phyloP scores from a whole-genome alignment of 1,140 invertebrate genomes.

The Aphelinus certus region DNA sequence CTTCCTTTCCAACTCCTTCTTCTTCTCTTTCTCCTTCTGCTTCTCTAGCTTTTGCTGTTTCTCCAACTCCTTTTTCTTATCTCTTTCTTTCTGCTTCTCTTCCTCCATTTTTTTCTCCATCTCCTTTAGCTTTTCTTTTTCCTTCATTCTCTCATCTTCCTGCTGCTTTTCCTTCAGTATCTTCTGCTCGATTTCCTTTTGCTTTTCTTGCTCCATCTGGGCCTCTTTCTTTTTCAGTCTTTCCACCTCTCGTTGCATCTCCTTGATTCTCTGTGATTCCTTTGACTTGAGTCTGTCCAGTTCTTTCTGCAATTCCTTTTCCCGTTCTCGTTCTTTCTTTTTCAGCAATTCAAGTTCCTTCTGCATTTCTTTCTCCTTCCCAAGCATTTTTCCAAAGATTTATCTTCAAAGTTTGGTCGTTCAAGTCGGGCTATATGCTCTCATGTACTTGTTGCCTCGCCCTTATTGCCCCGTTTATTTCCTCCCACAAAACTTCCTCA shows the following conservation, averaged over 20 bases:
- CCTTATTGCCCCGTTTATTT: too few relatives aligned
- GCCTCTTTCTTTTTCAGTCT: slow-evolving; percentile 13
- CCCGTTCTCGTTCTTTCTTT: slow-evolving; percentile 43
- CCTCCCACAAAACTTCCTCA: too few relatives aligned
- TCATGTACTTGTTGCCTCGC: too few relatives aligned
- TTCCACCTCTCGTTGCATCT: slow-evolving; percentile 17
- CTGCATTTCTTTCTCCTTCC: slow-evolving; percentile 30
- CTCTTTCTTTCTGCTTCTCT: slow-evolving; percentile 31
- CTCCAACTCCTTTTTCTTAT: slow-evolving; percentile 12
- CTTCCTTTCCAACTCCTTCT: slow-evolving; percentile 31
- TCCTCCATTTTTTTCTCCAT: slow-evolving; percentile 24
- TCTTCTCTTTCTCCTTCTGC: slow-evolving; percentile 30
- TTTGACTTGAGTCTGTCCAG: slow-evolving; percentile 41
- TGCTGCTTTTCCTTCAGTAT: slow-evolving; percentile 24
- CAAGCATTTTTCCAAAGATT: slow-evolving; percentile 19
- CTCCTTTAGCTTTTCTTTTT: slow-evolving; percentile 19
- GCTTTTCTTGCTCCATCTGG: slow-evolving; percentile 19
- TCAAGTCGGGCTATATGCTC: too few relatives aligned
- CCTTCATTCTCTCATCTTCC: slow-evolving; percentile 26
- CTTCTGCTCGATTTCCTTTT: slow-evolving; percentile 21
- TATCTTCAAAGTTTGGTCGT: too few relatives aligned
- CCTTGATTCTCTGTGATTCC: slow-evolving; percentile 19
- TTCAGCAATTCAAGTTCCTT: slow-evolving; percentile 33
- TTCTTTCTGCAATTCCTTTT: slow-evolving; percentile 41
- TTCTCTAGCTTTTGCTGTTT: neutral